phyloP scores from a whole-genome alignment of 2,888 invertebrate genomes.

The Notodonta dromedarius region DNA sequence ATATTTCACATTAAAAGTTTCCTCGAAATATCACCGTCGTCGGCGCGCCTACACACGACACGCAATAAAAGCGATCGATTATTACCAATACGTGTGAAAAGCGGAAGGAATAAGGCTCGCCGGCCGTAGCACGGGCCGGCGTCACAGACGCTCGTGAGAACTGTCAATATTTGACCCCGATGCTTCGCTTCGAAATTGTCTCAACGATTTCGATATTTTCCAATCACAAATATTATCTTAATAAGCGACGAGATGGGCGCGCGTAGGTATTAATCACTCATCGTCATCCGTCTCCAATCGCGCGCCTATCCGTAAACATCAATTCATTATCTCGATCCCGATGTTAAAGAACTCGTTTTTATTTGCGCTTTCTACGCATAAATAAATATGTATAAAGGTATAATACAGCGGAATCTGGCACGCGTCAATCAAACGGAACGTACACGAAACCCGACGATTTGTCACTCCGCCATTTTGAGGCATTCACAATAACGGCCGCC shows the following conservation, averaged over 20 bases:
- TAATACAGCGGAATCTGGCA: conserved; percentile 76
- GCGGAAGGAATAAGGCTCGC: conserved; percentile 74
- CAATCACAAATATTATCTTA: conserved; percentile 72
- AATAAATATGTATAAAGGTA: conserved; percentile 79
- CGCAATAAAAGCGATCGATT: conserved; percentile 83
- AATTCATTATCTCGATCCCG: conserved; percentile 74
- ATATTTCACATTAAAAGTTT: conserved; percentile 69
- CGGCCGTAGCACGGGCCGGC: conserved; percentile 67
- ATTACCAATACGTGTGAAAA: conserved; percentile 83
- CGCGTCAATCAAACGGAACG: conserved; percentile 82
- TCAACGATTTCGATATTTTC: conserved; percentile 80
- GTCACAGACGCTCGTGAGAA: conserved; percentile 77
- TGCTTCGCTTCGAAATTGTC: conserved; percentile 80
- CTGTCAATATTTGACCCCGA: conserved; percentile 79
- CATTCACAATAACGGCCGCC: conserved; percentile 75
- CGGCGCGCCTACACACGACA: conserved; percentile 68
- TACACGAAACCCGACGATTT: conserved; percentile 76
- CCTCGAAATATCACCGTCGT: conserved; percentile 71
- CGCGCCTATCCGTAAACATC: conserved; percentile 59
- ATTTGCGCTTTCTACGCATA: conserved; percentile 82
- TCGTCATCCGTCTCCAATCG: conserved; percentile 51
- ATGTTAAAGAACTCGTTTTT: conserved; percentile 75
- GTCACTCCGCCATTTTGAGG: conserved; percentile 79
- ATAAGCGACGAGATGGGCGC: conserved; percentile 46
- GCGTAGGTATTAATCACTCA: conserved; percentile 30